These are phyloP conservation scores for Hoplostethus mediterraneus DNA, from an alignment of 2,797 vertebrate genomes.

Conservation along the genomic window DNA sequence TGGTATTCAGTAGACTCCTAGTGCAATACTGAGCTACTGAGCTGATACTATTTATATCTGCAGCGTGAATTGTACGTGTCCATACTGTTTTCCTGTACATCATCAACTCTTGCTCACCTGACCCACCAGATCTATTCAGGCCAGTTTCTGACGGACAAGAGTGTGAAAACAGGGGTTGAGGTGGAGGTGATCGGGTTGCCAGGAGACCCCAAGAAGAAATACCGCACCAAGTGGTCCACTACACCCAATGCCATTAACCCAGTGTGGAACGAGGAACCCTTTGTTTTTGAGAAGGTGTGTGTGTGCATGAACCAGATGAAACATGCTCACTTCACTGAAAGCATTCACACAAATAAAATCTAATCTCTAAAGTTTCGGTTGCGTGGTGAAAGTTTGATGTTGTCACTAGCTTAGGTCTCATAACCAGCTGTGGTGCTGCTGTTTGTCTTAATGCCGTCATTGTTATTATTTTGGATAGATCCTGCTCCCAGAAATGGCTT, in stretches of 20 bases:
- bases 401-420: neutral
- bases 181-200: conserved; percentile 95
- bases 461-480: conserved; percentile 83
- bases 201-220: conserved; percentile 94
- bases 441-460: conserved; percentile 19
- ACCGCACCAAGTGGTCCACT: conserved; percentile 91
- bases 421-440: neutral
- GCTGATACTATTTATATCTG: conserved; percentile 43
- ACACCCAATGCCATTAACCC: conserved; percentile 94
- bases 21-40: conserved; percentile 31
- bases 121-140: conserved; percentile 91
- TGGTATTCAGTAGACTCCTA: conserved; percentile 54
- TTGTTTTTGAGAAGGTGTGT: conserved; percentile 96
- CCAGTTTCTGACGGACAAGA: conserved; percentile 96
- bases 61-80: conserved; percentile 8
- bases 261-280: conserved; percentile 96
- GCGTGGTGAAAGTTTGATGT: no score
- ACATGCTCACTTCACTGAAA: neutral
- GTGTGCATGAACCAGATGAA: neutral
- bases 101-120: conserved; percentile 3
- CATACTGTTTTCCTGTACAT: conserved; percentile 7
- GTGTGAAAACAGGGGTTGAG: conserved; percentile 92
- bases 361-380: no score
- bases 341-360: no score
- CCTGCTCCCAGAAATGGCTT: conserved; percentile 93